phyloP scores from a whole-genome alignment of 2,888 invertebrate genomes.

The Pecten maximus region DNA sequence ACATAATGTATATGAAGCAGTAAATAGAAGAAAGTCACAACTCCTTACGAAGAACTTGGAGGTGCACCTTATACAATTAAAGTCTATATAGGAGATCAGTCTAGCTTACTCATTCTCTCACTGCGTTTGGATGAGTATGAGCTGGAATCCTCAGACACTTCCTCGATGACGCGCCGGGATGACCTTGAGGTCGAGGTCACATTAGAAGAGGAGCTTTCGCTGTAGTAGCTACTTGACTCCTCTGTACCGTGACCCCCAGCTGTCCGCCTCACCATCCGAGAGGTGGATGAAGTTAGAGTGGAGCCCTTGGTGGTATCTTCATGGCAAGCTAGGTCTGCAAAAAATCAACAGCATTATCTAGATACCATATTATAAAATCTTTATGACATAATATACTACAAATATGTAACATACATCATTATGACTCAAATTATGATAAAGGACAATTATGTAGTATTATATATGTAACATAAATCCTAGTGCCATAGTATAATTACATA shows the following conservation, averaged over 20 bases:
- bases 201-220: constrained; percentile 47
- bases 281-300: constrained; percentile 52
- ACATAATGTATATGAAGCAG: constrained; percentile 13
- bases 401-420: too few species aligned
- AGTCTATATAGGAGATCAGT: constrained; percentile 2
- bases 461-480: too few species aligned
- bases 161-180: constrained; percentile 50
- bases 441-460: too few species aligned
- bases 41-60: neutral
- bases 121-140: constrained; percentile 51
- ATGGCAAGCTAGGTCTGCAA: constrained; percentile 68
- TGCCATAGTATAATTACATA: too few species aligned
- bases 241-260: constrained; percentile 60
- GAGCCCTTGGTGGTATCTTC: constrained; percentile 45
- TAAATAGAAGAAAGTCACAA: neutral
- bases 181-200: constrained; percentile 27
- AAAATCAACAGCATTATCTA: neutral
- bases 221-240: constrained; percentile 56
- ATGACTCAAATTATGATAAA: too few species aligned
- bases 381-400: too few species aligned
- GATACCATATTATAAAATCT: too few species aligned
- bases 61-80: neutral
- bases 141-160: constrained; percentile 50
- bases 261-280: constrained; percentile 62
- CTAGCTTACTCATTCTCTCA: constrained; percentile 36